phyloP scores from a whole-genome alignment of 2,888 invertebrate genomes.

The Tuta absoluta region DNA sequence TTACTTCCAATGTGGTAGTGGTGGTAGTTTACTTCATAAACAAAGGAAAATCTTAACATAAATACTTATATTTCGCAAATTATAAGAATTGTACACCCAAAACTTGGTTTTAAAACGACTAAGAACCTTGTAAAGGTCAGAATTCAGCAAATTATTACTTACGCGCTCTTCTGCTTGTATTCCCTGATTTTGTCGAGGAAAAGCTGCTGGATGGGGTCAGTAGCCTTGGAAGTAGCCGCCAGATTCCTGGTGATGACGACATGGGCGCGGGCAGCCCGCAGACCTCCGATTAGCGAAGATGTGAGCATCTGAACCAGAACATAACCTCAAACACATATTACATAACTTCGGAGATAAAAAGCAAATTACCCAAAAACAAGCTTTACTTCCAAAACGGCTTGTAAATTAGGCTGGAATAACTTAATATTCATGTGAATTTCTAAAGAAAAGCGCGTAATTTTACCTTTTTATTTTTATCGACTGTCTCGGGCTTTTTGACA shows the following conservation, averaged over 20 bases:
- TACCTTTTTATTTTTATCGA: slow-evolving; percentile 50
- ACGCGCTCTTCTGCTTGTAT: slow-evolving; percentile 93
- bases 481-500: slow-evolving; percentile 49
- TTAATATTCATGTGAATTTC: neutral
- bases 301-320: slow-evolving; percentile 80
- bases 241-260: slow-evolving; percentile 84
- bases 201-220: slow-evolving; percentile 95
- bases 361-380: neutral
- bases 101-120: neutral
- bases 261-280: slow-evolving; percentile 74
- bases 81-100: too few species aligned
- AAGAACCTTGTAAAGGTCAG: neutral
- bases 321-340: slow-evolving; percentile 65
- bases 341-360: slow-evolving; percentile 50
- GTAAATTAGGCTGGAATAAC: neutral
- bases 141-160: slow-evolving; percentile 60
- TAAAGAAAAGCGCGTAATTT: slow-evolving; percentile 27
- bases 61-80: too few species aligned
- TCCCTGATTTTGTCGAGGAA: slow-evolving; percentile 96
- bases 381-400: slow-evolving; percentile 22
- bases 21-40: too few species aligned
- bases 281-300: slow-evolving; percentile 73
- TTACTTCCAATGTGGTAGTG: too few species aligned
- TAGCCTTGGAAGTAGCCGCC: slow-evolving; percentile 87
- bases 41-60: too few species aligned